Base-by-base conservation (phyloP, 2,113 vertebrate species). In the Hipposideros armiger region DNA sequence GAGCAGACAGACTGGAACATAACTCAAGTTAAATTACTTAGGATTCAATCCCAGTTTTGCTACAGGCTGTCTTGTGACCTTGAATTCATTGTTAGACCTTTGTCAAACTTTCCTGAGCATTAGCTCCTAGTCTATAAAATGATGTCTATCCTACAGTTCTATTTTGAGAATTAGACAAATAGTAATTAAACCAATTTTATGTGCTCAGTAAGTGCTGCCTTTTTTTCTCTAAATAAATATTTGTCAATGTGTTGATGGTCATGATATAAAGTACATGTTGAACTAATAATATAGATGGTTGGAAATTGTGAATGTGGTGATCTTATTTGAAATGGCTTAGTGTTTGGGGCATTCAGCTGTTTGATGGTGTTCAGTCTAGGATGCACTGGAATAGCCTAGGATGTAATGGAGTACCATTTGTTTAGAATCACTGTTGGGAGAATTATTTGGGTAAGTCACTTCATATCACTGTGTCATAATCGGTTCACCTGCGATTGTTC, bases 111-210 rank as follows among this genome's bases (percentile, higher is more conserved):
- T 90, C 76, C 52, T 40, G 15, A 86, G 30, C 54, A n/a, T 66
- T 81, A 62, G 5, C 87, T 70, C 91, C 67, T 81, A 17, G 4
- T 50, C 47, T 66, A 66, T 60, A 66, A 72, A 88, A 67, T 74
- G 15, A 24, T 69, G 28, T 47, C 15, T 76, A 62, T 66, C 17
- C 9, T 14, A 94, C 28, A 58, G 3, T 69, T 88, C 26, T 36
- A 62, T 78, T 89, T 90, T 78, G 15, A 74, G 42, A 69, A 74
- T 84, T 87, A 84, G 24, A 52, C 14, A 80, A 90, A 78, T 19
- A 64, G 24, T 40, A 87, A 47, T 42, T 87, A 78, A 80, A 32
- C 26, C 64, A 11, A 22, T 20, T 83, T 83, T 32, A 64, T 64
- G 58, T 83, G 28, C 28, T 47, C 19, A 32, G 58, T 62, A 45